phyloP scores from a whole-genome alignment of 1,140 invertebrate species.

The Panagrolaimus sp. region DNA sequence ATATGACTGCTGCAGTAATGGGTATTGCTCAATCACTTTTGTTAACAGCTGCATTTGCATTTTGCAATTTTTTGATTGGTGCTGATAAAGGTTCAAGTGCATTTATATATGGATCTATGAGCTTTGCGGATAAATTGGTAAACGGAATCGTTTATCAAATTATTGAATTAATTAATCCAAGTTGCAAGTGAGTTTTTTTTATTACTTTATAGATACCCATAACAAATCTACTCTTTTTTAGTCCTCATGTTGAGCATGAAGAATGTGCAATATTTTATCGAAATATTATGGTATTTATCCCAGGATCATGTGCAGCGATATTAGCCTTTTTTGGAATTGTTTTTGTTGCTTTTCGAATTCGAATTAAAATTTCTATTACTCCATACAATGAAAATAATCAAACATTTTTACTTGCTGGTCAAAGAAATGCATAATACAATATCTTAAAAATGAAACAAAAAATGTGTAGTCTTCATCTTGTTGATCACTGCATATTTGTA shows the following conservation, averaged over 20 bases:
- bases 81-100: conserved; percentile 71
- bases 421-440: too few relatives aligned
- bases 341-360: neutral
- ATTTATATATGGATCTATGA: conserved; percentile 93
- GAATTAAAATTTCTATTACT: neutral
- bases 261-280: conserved; percentile 43
- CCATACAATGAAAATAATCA: too few relatives aligned
- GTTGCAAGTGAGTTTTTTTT: conserved; percentile 45
- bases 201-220: neutral
- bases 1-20: conserved; percentile 70
- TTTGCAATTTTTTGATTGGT: conserved; percentile 74
- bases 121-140: conserved; percentile 83
- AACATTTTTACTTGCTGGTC: too few relatives aligned
- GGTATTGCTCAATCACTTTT: conserved; percentile 78
- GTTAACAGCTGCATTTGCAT: conserved; percentile 74
- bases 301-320: conserved; percentile 41
- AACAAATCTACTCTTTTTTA: neutral
- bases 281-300: conserved; percentile 50
- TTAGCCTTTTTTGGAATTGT: neutral
- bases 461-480: too few relatives aligned
- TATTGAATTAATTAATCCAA: conserved; percentile 69
- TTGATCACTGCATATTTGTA: too few relatives aligned
- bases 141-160: conserved; percentile 77
- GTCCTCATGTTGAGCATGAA: conserved; percentile 13
- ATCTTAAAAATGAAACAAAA: too few relatives aligned